Evolutionary conservation across 2,888 invertebrate species (phyloP).

Genomic region (Aricia artaxerxes): DNA sequence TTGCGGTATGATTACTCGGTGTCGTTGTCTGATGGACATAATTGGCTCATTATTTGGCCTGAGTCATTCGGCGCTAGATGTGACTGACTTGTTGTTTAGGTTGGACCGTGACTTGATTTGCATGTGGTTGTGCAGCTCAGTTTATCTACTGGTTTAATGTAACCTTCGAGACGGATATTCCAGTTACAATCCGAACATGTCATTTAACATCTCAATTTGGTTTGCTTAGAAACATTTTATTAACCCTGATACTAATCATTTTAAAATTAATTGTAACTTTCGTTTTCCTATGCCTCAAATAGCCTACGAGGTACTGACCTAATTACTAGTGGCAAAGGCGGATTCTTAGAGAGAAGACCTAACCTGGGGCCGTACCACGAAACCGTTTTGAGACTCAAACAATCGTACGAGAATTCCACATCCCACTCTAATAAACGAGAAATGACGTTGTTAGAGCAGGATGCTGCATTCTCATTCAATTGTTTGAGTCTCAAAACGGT

Average conservation of each 20-base stretch:
- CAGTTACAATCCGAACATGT: constrained; percentile 38
- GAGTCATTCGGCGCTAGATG: constrained; percentile 59
- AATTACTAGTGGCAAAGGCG: too few species aligned
- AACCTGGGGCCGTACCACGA: too few species aligned
- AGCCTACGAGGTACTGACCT: too few species aligned
- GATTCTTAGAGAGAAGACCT: too few species aligned
- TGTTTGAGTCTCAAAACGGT: too few species aligned
- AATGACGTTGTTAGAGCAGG: too few species aligned
- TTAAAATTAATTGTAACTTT: too few species aligned
- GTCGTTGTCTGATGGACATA: constrained; percentile 63
- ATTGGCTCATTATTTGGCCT: constrained; percentile 62
- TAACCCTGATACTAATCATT: background rate
- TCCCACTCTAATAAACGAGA: too few species aligned
- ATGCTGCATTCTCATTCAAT: too few species aligned
- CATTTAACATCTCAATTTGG: background rate
- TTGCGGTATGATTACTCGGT: constrained; percentile 62
- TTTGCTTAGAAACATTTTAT: background rate
- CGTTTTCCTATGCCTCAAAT: too few species aligned
- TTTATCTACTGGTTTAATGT: constrained; percentile 64
- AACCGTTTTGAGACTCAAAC: too few species aligned
- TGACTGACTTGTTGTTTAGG: constrained; percentile 66
- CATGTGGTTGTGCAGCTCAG: constrained; percentile 60
- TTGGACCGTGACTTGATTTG: constrained; percentile 74
- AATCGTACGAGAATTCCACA: too few species aligned
- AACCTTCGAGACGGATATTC: constrained; percentile 53